Percentiles rank a stretch among this genome's conserved stretches.
phyloP scores from a whole-genome alignment of 2,888 invertebrate species.

The Drosophila neonasuta region DNA sequence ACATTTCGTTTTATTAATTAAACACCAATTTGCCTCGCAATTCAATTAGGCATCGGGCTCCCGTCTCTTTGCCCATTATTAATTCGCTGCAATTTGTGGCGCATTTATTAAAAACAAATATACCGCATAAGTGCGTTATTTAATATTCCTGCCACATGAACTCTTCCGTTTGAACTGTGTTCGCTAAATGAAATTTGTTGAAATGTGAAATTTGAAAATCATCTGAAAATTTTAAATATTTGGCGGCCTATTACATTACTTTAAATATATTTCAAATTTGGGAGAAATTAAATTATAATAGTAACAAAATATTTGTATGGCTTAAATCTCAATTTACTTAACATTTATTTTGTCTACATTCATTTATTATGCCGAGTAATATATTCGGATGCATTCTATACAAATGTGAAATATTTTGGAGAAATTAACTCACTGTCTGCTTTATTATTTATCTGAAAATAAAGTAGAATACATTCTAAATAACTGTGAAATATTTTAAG shows the following conservation, averaged over 20 bases:
- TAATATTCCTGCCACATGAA: conserved; percentile 28
- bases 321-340: too few relatives aligned
- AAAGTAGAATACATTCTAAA: too few relatives aligned
- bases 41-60: conserved; percentile 59
- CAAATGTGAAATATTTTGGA: too few relatives aligned
- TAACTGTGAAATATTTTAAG: too few relatives aligned
- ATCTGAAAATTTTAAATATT: conserved; percentile 1
- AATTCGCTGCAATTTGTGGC: conserved; percentile 29
- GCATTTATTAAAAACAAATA: conserved; percentile 29
- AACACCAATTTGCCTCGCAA: conserved; percentile 68
- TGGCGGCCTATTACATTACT: not conserved
- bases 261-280: not conserved
- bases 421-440: too few relatives aligned
- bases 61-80: conserved; percentile 11
- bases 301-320: not conserved
- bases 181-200: conserved; percentile 12
- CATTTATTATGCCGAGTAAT: fast-evolving
- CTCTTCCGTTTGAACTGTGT: not conserved
- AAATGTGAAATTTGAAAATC: conserved; percentile 9
- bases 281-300: not conserved
- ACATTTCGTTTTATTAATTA: conserved; percentile 76
- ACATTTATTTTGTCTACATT: too few relatives aligned
- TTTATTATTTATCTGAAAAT: too few relatives aligned
- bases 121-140: conserved; percentile 29
- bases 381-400: too few relatives aligned